Conservation (phyloP, 1,140 invertebrate species). For the Stratiolaelaps scimitus region DNA sequence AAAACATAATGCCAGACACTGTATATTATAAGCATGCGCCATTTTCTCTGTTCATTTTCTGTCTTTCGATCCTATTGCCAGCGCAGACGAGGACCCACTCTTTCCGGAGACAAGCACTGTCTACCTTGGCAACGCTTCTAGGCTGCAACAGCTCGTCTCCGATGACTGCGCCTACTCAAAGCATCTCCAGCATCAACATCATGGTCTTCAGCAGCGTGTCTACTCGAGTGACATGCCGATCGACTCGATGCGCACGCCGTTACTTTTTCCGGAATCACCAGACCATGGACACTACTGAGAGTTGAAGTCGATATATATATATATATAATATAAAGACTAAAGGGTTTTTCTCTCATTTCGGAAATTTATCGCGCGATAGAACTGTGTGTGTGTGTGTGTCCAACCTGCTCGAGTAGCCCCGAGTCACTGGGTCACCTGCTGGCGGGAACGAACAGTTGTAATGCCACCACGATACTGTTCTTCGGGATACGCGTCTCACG, state of each 20-base stretch:
- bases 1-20: too few relatives aligned
- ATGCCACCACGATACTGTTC: neutral
- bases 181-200: too few relatives aligned
- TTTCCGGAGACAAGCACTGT: conserved; percentile 14
- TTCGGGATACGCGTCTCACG: too few relatives aligned
- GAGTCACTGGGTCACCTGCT: neutral
- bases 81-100: conserved; percentile 27
- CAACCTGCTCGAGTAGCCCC: neutral
- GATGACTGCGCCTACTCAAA: conserved; percentile 5
- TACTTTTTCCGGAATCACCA: conserved; percentile 12
- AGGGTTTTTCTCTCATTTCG: neutral
- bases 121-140: conserved; percentile 27
- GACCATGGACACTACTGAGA: conserved; percentile 23
- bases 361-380: neutral
- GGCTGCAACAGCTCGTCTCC: neutral
- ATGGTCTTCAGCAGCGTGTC: neutral
- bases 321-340: neutral
- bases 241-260: conserved; percentile 19
- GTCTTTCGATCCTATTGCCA: neutral
- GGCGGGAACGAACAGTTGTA: neutral
- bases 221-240: conserved; percentile 12
- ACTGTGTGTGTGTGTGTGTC: neutral
- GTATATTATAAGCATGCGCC: too few relatives aligned
- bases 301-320: neutral
- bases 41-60: too few relatives aligned